These are phyloP conservation scores for Chanos chanos DNA, from an alignment of 2,797 vertebrate species.

Conservation along the genomic window DNA sequence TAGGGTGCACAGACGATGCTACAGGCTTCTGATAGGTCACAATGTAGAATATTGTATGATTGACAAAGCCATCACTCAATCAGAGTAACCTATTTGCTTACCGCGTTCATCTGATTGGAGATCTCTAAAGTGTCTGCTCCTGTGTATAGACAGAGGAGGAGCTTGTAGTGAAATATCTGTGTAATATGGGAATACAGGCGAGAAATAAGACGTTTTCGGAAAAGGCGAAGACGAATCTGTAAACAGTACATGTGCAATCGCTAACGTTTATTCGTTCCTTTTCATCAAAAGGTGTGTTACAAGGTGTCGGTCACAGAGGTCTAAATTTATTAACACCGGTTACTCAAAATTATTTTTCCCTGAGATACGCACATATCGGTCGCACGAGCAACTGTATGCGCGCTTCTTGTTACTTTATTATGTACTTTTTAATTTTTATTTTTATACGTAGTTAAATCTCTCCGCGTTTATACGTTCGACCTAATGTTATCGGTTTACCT, in stretches of 20 bases:
- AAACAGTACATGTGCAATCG: not conserved
- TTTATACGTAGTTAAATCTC: too few species aligned
- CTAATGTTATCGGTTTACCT: too few species aligned
- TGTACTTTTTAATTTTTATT: too few species aligned
- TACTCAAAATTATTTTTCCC: too few species aligned
- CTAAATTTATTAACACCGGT: too few species aligned
- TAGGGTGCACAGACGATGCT: conserved; percentile 33
- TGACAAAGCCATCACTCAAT: conserved; percentile 24
- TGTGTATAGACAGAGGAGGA: conserved; percentile 33
- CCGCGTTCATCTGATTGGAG: conserved; percentile 20
- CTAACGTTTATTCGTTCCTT: not conserved
- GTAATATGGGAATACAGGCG: conserved; percentile 27
- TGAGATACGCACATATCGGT: too few species aligned
- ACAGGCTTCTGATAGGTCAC: conserved; percentile 2
- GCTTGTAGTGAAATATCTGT: conserved; percentile 28
- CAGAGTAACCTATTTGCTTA: not conserved
- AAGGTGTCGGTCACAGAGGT: too few species aligned
- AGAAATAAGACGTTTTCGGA: conserved; percentile 16
- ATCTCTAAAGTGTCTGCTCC: conserved; percentile 2
- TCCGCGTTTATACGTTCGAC: too few species aligned
- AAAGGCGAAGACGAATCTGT: conserved; percentile 8
- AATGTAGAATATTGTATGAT: not conserved
- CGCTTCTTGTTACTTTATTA: too few species aligned
- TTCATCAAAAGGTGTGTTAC: too few species aligned
- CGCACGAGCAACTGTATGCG: too few species aligned